Base-by-base conservation (phyloP, 2,797 vertebrate genomes). In the Orestias chungarensis region DNA sequence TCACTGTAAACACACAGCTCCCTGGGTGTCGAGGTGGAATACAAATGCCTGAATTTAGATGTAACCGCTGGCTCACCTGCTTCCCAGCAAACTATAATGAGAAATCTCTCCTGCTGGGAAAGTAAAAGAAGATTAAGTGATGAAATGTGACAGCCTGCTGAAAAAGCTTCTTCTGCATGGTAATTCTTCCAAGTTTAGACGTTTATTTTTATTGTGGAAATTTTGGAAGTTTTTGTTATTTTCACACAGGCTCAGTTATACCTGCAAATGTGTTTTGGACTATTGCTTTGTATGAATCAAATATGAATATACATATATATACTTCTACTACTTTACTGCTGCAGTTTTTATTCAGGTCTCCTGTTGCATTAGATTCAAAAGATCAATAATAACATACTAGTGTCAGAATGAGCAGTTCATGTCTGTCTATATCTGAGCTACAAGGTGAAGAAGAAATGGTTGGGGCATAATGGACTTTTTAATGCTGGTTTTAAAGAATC, bases 41-140 rank as follows among this genome's bases (percentile, higher is more conserved):
- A 91, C 82, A 88, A 90, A 92, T 91, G 82, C 74, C 20, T 44
- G 84, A 80, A 88, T 91, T 90, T 88, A 82, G 84, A 90, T 84
- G 86, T 90, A 79, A 89, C 84, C 85, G 78, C 73, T 70, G 31
- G 49, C 75, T 87, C 86, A 90, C 90, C 90, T 86, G 83, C 86
- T 57, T 78, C 86, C 83, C 68, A 79, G 68, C 70, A 68, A 50
- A 68, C 52, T 85, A 68, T 86, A 85, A 91, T 82, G 83, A 89
- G 86, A 82, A 82, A 81, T 76, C 66, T 66, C 73, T 81, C 64
- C 76, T 73, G 55, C 76, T 40, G 75, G 73, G 81, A 73, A 18
- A 54, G 70, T 27, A 9, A 71, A 68, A 54, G 67, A 81, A 54
- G 66, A 67, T 38, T 54, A 50, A 57, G 57, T 73, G 73, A 54